Evolutionary conservation across 2,888 invertebrate species (phyloP).

Genomic region (Griposia aprilina): DNA sequence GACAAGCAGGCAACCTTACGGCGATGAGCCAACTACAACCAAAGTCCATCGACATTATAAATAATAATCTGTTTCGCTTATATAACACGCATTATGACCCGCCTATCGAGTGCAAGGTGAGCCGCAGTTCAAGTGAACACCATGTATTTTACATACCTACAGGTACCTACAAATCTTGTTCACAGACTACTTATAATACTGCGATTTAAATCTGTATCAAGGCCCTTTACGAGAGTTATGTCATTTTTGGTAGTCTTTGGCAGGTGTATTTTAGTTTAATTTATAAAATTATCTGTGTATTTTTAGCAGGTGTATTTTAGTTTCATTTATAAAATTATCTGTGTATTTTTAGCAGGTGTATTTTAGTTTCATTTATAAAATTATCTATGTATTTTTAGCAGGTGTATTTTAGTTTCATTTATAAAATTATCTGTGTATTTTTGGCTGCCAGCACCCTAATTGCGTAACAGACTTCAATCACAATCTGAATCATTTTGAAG

Average conservation of each 20-base stretch:
- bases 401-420: background rate
- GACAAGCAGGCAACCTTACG: too few species aligned
- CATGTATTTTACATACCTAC: slow-evolving; percentile 1
- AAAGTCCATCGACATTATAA: background rate
- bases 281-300: background rate
- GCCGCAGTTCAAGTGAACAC: slow-evolving; percentile 13
- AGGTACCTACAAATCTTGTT: background rate
- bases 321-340: background rate
- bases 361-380: background rate
- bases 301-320: background rate
- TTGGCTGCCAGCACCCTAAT: background rate
- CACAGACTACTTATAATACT: background rate
- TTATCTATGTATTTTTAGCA: background rate
- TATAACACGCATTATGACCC: slow-evolving; percentile 37
- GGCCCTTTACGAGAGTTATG: slow-evolving; percentile 20
- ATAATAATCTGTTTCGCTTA: slow-evolving; percentile 14
- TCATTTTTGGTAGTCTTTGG: background rate
- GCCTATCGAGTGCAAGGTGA: slow-evolving; percentile 45
- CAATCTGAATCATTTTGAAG: too few species aligned
- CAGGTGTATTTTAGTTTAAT: background rate
- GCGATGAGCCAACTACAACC: background rate
- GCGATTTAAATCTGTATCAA: slow-evolving; percentile 30
- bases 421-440: background rate
- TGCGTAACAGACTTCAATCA: too few species aligned
- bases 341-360: background rate